phyloP scores from a whole-genome alignment of 2,113 vertebrate species.

The Oxyruncus cristatus region DNA sequence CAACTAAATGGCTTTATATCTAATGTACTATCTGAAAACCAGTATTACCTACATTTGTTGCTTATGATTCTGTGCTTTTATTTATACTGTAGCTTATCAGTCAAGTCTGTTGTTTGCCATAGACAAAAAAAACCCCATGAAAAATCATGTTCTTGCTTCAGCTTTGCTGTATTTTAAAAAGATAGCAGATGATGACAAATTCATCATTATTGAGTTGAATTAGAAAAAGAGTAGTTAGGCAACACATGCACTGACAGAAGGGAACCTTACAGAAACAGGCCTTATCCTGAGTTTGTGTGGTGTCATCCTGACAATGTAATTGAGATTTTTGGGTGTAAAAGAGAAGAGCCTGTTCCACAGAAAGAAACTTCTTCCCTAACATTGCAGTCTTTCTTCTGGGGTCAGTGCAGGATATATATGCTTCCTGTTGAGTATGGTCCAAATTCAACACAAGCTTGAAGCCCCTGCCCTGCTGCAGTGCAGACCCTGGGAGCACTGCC shows the following conservation, averaged over 20 bases:
- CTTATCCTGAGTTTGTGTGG: background rate
- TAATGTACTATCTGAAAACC: slow-evolving; percentile 53
- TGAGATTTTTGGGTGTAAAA: background rate
- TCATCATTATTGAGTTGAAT: background rate
- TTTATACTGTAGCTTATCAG: background rate
- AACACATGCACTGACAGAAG: background rate
- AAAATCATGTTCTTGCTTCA: background rate
- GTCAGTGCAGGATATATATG: background rate
- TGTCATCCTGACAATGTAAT: background rate
- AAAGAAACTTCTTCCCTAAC: background rate
- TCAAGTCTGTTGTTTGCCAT: background rate
- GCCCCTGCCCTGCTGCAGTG: background rate
- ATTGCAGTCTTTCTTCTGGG: background rate
- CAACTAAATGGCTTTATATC: slow-evolving; percentile 58
- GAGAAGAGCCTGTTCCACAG: background rate
- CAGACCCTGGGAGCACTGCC: background rate
- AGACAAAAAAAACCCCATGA: background rate
- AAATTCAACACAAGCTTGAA: background rate
- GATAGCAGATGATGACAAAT: background rate
- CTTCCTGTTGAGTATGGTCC: background rate
- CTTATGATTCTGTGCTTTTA: slow-evolving; percentile 5
- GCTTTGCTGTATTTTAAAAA: background rate
- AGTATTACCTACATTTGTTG: background rate
- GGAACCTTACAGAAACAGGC: background rate
- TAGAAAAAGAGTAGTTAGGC: background rate